Evolutionary conservation across 2,797 vertebrate genomes (phyloP), one percentile per base, ranked within the genome.

Genomic region (Silurus aristotelis): DNA sequence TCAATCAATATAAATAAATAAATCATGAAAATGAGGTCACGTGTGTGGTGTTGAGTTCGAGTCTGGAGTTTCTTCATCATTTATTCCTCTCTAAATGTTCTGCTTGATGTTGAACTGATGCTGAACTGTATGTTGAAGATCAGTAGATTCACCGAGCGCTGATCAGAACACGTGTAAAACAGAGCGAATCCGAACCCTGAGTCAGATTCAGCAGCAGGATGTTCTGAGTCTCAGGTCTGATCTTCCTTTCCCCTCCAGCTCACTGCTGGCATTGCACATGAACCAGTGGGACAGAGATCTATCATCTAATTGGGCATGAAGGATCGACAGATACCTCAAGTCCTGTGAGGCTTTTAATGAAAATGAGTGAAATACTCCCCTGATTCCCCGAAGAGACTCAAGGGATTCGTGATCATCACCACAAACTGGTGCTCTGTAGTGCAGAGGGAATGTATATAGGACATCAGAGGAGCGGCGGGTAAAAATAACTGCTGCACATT

Each of bases 401-500:
- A 70, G 38, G 46, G 82, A 83, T 61, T 79, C 38, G 38, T 52
- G 66, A 82, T 84, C 68, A 77, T 83, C 48, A 82, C 80, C 82
- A 61, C 80, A 85, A 85, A 84, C 73, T 83, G 68, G 84, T 72
- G 66, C 56, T 72, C 22, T 67, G 71, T 58, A 63, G 56, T 66
- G 64, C 80, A 73, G 73, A 55, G 70, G 78, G 83, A 71, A 73
- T 84, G 85, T 89, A 90, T 92, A 88, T 91, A 91, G 90, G 90
- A 89, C 91, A 92, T 90, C 82, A 89, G 89, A 87, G 87, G 89
- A 87, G 87, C 81, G 72, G 61, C 64, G 77, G 82, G 87, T 91
- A 92, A 87, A 92, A 91, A 92, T 91, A 92, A 73, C 89, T 80
- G 88, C 86, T 90, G 87, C 90, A 90, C 80, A 90, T 83, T 89